These are phyloP conservation scores for Rotaria sp. DNA, from an alignment of 2,888 invertebrate genomes.

Conservation along the genomic window DNA sequence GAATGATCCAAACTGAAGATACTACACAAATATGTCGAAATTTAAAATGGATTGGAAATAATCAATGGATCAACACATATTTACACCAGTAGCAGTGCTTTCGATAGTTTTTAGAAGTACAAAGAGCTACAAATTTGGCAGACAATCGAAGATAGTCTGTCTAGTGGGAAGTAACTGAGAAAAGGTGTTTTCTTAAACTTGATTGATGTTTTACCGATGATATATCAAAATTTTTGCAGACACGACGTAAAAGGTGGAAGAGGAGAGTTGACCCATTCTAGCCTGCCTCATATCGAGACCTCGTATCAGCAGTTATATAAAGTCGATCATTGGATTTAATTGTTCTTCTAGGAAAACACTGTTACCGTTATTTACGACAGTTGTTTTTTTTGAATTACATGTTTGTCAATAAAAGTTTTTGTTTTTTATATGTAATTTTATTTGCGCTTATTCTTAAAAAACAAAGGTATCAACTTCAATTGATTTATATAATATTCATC, in stretches of 20 bases:
- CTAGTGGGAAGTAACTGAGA: too few relatives aligned
- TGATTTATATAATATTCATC: not conserved
- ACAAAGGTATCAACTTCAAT: not conserved
- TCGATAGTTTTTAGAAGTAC: not conserved
- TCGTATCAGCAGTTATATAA: too few relatives aligned
- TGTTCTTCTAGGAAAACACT: too few relatives aligned
- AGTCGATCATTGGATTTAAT: too few relatives aligned
- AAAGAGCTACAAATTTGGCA: constrained; percentile 12
- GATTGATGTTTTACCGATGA: too few relatives aligned
- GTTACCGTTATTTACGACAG: too few relatives aligned
- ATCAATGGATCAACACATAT: not conserved
- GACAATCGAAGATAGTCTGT: constrained; percentile 29
- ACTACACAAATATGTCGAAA: constrained; percentile 32
- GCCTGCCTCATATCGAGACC: too few relatives aligned
- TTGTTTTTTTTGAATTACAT: constrained; percentile 30
- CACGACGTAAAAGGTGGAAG: too few relatives aligned
- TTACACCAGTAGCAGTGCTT: not conserved
- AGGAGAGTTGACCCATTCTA: too few relatives aligned
- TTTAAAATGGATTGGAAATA: constrained; percentile 15
- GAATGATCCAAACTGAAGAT: constrained; percentile 26
- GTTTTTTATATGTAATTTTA: too few relatives aligned
- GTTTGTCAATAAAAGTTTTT: not conserved
- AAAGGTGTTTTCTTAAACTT: too few relatives aligned
- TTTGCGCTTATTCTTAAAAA: not conserved
- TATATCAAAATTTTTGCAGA: too few relatives aligned